Evolutionary conservation across 2,113 vertebrate genomes (phyloP).

Genomic region (Ginglymostoma cirratum): DNA sequence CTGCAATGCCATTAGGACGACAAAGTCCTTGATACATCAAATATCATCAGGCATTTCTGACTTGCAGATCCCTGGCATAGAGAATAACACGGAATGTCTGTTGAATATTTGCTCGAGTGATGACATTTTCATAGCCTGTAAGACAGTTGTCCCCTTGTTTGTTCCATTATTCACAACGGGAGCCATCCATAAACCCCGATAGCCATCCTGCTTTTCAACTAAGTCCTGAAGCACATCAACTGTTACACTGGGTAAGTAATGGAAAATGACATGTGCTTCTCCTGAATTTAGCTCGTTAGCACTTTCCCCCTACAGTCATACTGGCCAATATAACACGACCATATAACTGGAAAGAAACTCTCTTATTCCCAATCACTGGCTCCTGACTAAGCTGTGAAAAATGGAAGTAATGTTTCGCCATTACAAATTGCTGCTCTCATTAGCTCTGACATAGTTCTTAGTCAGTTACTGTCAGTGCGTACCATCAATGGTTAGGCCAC

Average conservation of each 20-base stretch:
- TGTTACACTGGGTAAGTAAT: background rate
- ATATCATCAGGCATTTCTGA: background rate
- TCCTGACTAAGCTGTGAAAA: background rate
- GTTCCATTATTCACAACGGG: background rate
- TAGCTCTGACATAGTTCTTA: background rate
- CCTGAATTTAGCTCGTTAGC: background rate
- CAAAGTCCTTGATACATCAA: background rate
- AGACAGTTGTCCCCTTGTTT: background rate
- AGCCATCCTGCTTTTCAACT: background rate
- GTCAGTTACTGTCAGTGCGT: background rate
- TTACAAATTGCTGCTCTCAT: background rate
- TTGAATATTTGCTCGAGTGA: background rate
- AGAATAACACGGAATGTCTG: too few relatives aligned
- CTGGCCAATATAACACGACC: background rate
- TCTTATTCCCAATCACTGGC: background rate
- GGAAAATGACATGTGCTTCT: background rate
- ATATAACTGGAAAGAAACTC: background rate
- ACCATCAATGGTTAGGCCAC: background rate
- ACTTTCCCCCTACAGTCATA: background rate
- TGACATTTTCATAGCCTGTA: background rate
- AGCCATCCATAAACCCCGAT: background rate
- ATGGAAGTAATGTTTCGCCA: background rate
- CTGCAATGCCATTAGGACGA: background rate
- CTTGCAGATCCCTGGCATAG: background rate
- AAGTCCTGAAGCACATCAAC: background rate